A percentile compares a stretch with the other conserved stretches of the same genome.
Conservation (phyloP, 2,113 vertebrate species). For the Rallus limicola region DNA sequence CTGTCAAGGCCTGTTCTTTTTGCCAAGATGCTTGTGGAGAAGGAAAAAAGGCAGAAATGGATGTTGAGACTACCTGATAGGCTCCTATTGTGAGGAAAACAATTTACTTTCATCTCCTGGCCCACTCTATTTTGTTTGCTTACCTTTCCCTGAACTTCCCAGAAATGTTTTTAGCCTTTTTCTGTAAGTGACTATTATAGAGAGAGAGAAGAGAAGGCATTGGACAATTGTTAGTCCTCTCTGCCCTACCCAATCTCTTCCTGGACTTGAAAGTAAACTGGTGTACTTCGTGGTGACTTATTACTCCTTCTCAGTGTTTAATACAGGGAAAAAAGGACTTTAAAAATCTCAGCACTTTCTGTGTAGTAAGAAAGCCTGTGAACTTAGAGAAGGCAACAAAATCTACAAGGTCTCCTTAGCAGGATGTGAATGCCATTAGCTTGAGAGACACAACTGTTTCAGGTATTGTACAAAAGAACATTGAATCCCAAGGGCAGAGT, state of each 20-base stretch:
- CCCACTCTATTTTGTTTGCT: neutral
- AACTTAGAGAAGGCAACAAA: neutral
- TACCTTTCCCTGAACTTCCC: neutral
- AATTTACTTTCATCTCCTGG: neutral
- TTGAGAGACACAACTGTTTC: neutral
- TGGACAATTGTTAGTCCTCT: neutral
- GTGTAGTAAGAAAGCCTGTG: neutral
- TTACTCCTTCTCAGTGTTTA: neutral
- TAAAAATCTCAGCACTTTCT: neutral
- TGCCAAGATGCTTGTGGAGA: neutral
- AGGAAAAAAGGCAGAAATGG: neutral
- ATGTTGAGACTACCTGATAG: neutral
- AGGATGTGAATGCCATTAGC: neutral
- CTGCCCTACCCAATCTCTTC: neutral
- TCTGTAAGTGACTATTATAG: neutral
- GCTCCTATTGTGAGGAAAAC: neutral
- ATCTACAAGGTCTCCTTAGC: neutral
- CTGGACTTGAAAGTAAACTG: neutral
- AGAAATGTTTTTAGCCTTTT: neutral
- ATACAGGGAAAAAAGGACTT: neutral
- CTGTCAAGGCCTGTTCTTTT: constrained; percentile 9
- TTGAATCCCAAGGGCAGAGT: neutral
- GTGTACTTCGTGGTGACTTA: neutral
- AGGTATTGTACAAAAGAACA: neutral
- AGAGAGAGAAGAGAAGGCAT: neutral